These are phyloP conservation scores for Lepus townsendii DNA, from an alignment of 2,797 vertebrate genomes.

Conservation along the genomic window DNA sequence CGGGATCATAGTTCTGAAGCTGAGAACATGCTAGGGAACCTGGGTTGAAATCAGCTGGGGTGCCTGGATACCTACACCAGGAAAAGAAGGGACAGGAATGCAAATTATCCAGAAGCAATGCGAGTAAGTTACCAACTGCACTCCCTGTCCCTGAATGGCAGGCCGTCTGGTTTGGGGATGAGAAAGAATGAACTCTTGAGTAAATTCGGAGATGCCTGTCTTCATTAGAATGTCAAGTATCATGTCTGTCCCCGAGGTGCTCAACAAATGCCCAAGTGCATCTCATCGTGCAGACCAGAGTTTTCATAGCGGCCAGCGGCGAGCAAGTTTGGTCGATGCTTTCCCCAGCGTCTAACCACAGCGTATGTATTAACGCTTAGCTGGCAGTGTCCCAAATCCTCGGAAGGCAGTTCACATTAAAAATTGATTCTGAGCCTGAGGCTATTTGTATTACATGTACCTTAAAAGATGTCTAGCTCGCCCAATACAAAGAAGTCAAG, in stretches of 20 bases:
- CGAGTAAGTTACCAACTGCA: background rate
- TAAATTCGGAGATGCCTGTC: slow-evolving; percentile 1
- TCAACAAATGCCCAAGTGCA: background rate
- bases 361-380: background rate
- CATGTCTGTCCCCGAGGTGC: background rate
- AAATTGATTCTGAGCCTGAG: slow-evolving; percentile 33
- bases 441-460: background rate
- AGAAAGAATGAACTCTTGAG: background rate
- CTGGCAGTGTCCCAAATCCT: background rate
- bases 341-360: slow-evolving; percentile 5
- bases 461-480: background rate
- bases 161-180: background rate
- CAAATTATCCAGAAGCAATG: background rate
- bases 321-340: background rate
- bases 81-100: slow-evolving; percentile 50
- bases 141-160: background rate
- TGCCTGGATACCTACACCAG: slow-evolving; percentile 89
- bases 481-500: slow-evolving; percentile 13
- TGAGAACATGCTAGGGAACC: slow-evolving; percentile 93
- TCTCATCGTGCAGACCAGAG: background rate
- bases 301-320: background rate
- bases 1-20: slow-evolving; percentile 97
- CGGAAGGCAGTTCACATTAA: slow-evolving; percentile 38
- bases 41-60: slow-evolving; percentile 88
- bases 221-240: background rate